Conservation (phyloP, 1,140 invertebrate genomes). For the Drosophila elegans region DNA sequence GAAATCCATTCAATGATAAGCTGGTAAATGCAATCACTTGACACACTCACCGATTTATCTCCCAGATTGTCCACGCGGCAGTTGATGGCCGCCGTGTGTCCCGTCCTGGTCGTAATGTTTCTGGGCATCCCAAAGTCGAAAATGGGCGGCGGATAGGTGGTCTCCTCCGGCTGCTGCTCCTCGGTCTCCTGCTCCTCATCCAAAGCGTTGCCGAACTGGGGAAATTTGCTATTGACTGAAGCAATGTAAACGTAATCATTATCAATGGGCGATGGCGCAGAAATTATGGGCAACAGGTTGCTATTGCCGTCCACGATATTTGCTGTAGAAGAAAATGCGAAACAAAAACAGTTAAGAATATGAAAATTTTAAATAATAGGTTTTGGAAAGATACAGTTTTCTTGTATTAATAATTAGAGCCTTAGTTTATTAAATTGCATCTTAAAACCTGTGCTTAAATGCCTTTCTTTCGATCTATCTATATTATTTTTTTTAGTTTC, state of each 20-base stretch:
- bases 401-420: no score
- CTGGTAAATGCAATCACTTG: slow-evolving; percentile 38
- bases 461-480: no score
- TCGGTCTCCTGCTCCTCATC: slow-evolving; percentile 52
- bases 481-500: no score
- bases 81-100: slow-evolving; percentile 93
- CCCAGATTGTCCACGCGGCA: slow-evolving; percentile 93
- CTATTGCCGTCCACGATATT: slow-evolving; percentile 39
- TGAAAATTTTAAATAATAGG: neutral
- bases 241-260: slow-evolving; percentile 73
- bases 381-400: no score
- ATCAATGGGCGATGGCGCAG: slow-evolving; percentile 40
- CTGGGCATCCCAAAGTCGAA: slow-evolving; percentile 92
- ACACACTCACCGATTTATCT: slow-evolving; percentile 91
- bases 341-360: slow-evolving; percentile 5
- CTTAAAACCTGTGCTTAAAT: neutral
- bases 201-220: slow-evolving; percentile 61
- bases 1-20: slow-evolving; percentile 51
- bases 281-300: slow-evolving; percentile 67
- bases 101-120: slow-evolving; percentile 92
- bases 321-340: slow-evolving; percentile 32
- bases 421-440: neutral
- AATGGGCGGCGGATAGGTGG: slow-evolving; percentile 86
- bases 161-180: slow-evolving; percentile 55
- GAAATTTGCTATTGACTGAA: slow-evolving; percentile 57